Percentiles rank a stretch among this genome's conserved stretches.
Conservation (phyloP, 35 echinoderm and acorn worm genomes). For the Lytechinus variegatus region DNA sequence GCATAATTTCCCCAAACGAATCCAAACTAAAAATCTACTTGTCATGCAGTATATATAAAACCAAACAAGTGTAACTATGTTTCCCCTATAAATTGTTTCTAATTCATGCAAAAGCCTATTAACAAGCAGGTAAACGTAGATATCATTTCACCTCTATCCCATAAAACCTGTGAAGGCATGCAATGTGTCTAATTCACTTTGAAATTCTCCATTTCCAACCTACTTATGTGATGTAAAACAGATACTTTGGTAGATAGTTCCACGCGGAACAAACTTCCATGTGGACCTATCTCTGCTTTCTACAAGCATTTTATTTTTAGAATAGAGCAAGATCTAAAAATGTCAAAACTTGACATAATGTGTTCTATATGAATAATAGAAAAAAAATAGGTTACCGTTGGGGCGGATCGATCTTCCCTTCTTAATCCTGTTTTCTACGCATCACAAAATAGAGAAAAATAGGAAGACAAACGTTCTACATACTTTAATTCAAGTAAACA, state of each 20-base stretch:
- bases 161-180: background rate
- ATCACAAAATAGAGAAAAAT: background rate
- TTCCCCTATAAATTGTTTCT: background rate
- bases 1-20: background rate
- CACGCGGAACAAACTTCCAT: background rate
- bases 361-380: background rate
- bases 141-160: background rate
- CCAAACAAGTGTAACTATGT: background rate
- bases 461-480: background rate
- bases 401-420: background rate
- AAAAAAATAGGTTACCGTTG: background rate
- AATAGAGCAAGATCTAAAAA: background rate
- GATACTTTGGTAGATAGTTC: background rate
- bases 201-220: background rate
- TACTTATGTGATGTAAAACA: background rate
- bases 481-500: background rate
- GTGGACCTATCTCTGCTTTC: background rate
- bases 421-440: slow-evolving; percentile 1
- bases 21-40: background rate
- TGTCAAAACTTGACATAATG: background rate
- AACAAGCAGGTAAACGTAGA: background rate
- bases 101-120: background rate
- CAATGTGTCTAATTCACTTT: background rate
- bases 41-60: background rate
- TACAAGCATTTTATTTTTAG: background rate